Percentiles rank a stretch among this genome's conserved stretches.
phyloP scores from a whole-genome alignment of 2,888 invertebrate genomes.

The Agonopterix heracliana region DNA sequence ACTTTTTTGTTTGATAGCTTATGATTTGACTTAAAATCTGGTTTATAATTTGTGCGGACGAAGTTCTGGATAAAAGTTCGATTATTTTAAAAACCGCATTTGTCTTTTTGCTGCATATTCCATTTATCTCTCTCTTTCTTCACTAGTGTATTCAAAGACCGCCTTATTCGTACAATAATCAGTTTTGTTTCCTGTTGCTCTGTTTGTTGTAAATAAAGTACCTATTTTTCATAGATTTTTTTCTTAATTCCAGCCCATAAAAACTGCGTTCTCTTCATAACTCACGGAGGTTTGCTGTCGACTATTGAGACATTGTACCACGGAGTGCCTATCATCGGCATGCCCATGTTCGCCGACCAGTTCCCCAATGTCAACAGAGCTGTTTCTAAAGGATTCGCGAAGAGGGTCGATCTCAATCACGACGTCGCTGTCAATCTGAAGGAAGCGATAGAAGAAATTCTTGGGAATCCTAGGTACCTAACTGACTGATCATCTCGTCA shows the following conservation, averaged over 20 bases:
- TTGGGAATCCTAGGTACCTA: conserved; percentile 15
- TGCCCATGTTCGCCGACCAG: conserved; percentile 53
- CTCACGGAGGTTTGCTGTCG: conserved; percentile 55
- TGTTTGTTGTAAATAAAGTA: background rate
- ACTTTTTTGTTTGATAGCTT: too few species aligned
- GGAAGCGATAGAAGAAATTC: conserved; percentile 29
- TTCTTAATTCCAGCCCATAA: conserved; percentile 40
- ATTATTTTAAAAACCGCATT: too few species aligned
- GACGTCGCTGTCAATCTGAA: conserved; percentile 27
- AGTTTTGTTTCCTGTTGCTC: background rate
- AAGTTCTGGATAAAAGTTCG: too few species aligned
- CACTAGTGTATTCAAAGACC: too few species aligned
- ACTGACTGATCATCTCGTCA: background rate
- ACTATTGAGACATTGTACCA: conserved; percentile 43
- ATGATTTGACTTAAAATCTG: too few species aligned
- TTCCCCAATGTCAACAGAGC: conserved; percentile 39
- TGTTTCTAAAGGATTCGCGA: conserved; percentile 35
- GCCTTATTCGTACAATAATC: background rate
- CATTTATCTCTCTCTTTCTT: too few species aligned
- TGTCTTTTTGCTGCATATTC: too few species aligned
- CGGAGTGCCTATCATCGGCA: conserved; percentile 47
- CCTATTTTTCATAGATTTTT: background rate
- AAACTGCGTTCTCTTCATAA: conserved; percentile 50
- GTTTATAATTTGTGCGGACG: too few species aligned
- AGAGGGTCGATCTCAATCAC: conserved; percentile 28